Percentiles rank a stretch among this genome's conserved stretches.
These are phyloP conservation scores for Congeria kusceri DNA, from an alignment of 2,888 invertebrate genomes.

Conservation along the genomic window DNA sequence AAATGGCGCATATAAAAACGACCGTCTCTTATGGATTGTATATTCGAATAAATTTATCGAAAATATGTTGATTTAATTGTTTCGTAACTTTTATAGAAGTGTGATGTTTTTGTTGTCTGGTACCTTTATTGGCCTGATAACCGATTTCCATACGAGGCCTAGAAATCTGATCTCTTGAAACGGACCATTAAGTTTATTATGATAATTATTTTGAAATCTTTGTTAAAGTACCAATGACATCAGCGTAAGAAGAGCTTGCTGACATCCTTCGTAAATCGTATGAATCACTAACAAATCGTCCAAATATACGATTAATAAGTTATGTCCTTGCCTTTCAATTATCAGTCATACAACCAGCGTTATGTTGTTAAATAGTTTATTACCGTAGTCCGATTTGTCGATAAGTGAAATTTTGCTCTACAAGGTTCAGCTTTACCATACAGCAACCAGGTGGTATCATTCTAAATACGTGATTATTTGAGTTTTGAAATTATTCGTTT, in stretches of 20 bases:
- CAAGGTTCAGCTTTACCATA: constrained; percentile 12
- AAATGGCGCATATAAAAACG: constrained; percentile 18
- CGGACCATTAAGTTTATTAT: constrained; percentile 32
- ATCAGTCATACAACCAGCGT: constrained; percentile 25
- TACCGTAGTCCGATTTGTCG: constrained; percentile 8
- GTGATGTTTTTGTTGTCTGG: neutral
- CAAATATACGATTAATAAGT: constrained; percentile 4
- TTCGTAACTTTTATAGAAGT: neutral
- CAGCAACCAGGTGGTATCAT: too few species aligned
- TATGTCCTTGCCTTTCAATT: constrained; percentile 12
- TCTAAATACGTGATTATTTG: neutral
- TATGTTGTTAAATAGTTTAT: constrained; percentile 21
- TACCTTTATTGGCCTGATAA: neutral
- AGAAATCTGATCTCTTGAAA: neutral
- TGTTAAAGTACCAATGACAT: constrained; percentile 11
- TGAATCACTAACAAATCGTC: constrained; percentile 31
- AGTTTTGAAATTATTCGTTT: neutral
- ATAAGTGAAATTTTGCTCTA: constrained; percentile 10
- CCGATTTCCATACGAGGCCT: neutral
- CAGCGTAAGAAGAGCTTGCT: constrained; percentile 1
- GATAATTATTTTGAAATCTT: constrained; percentile 37
- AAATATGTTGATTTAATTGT: constrained; percentile 5
- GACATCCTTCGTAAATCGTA: constrained; percentile 18
- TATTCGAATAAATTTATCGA: constrained; percentile 15
- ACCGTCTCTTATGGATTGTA: constrained; percentile 12